A percentile compares a stretch with the other conserved stretches of the same genome.
phyloP scores from a whole-genome alignment of 2,888 invertebrate species.

The Omphaloscelis lunosa region DNA sequence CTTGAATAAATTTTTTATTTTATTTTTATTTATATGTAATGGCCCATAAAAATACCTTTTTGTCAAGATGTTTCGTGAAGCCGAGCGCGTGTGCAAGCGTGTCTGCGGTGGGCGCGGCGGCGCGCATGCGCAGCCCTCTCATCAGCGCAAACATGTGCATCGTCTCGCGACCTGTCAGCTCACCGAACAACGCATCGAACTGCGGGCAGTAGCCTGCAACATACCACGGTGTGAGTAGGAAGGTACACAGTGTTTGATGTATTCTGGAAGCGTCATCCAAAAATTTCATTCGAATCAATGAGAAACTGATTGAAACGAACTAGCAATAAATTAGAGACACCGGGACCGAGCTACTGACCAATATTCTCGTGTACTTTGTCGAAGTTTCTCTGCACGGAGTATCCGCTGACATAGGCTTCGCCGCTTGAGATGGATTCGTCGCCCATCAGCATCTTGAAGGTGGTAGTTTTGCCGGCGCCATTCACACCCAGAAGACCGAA shows the following conservation, averaged over 20 bases:
- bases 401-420: slow-evolving; percentile 92
- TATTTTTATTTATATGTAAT: background rate
- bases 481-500: slow-evolving; percentile 96
- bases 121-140: slow-evolving; percentile 89
- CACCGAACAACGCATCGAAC: slow-evolving; percentile 93
- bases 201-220: slow-evolving; percentile 93
- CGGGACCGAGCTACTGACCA: slow-evolving; percentile 78
- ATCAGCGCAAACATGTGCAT: slow-evolving; percentile 92
- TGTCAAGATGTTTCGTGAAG: slow-evolving; percentile 92
- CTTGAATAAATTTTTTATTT: no score
- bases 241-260: background rate
- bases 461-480: slow-evolving; percentile 96
- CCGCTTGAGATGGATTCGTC: slow-evolving; percentile 94
- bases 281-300: background rate
- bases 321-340: background rate
- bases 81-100: slow-evolving; percentile 90
- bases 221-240: background rate
- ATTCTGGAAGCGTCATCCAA: background rate
- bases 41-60: slow-evolving; percentile 78
- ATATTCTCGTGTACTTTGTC: slow-evolving; percentile 91
- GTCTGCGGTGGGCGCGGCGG: slow-evolving; percentile 78
- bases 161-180: slow-evolving; percentile 93
- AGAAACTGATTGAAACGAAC: background rate
- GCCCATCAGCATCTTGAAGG: slow-evolving; percentile 97
- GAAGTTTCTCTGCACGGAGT: slow-evolving; percentile 88